These are phyloP conservation scores for Anser cygnoides DNA, from an alignment of 2,113 vertebrate genomes.

Conservation along the genomic window DNA sequence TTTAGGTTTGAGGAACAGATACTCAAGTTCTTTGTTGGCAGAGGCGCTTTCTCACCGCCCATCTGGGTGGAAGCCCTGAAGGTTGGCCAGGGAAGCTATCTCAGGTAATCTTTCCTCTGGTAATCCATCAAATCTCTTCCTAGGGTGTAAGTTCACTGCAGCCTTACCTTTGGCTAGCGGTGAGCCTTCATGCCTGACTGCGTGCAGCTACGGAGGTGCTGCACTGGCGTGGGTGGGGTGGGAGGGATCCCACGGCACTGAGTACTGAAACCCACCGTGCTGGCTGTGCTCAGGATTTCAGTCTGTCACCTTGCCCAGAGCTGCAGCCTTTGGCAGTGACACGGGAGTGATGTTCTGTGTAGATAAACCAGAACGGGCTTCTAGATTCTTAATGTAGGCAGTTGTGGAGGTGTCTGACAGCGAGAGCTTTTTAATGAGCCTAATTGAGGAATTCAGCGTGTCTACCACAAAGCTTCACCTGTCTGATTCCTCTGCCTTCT, in stretches of 20 bases:
- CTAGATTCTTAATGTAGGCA: neutral
- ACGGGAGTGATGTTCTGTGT: neutral
- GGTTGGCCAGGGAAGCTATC: neutral
- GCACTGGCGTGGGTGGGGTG: neutral
- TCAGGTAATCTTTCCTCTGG: neutral
- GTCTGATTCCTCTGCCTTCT: neutral
- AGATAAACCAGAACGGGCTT: neutral
- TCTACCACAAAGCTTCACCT: neutral
- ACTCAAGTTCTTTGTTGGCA: neutral
- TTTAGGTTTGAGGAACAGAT: neutral
- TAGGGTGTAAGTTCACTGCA: neutral
- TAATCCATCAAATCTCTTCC: neutral
- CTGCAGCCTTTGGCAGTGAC: neutral
- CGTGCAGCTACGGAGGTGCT: neutral
- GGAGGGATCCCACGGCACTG: rapidly evolving
- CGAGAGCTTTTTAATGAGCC: neutral
- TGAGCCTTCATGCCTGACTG: neutral
- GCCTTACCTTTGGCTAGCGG: neutral
- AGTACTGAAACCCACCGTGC: neutral
- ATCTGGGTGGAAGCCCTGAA: neutral
- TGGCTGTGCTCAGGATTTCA: neutral
- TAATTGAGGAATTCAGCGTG: neutral
- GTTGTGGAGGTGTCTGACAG: neutral
- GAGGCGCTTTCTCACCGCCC: neutral
- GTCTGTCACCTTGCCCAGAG: neutral